Evolutionary conservation across 2,888 invertebrate species (phyloP).

Genomic region (Hololepta plana): DNA sequence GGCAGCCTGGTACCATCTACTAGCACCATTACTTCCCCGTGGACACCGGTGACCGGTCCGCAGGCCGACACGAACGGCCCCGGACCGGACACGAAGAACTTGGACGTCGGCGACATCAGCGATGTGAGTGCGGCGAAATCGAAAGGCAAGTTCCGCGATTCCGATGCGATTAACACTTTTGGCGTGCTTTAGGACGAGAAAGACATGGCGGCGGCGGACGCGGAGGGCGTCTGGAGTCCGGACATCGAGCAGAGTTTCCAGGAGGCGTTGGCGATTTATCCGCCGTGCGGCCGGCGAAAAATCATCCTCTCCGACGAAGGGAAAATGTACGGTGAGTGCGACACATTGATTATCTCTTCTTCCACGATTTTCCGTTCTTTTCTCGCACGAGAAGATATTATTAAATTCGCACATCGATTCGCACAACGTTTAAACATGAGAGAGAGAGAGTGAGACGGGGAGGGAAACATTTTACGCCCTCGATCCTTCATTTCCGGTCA

Average conservation of each 20-base stretch:
- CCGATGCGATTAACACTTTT: constrained; percentile 4
- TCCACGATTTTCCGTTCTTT: constrained; percentile 1
- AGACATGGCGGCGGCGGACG: constrained; percentile 89
- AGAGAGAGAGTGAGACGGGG: not conserved
- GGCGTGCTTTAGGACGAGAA: constrained; percentile 47
- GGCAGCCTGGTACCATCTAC: constrained; percentile 57
- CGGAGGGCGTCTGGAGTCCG: constrained; percentile 99
- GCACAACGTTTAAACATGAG: constrained; percentile 1
- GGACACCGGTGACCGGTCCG: constrained; percentile 81
- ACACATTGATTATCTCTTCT: no score
- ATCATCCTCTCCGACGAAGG: constrained; percentile 99
- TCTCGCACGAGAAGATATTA: no score
- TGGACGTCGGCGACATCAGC: constrained; percentile 85
- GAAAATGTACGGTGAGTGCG: constrained; percentile 99
- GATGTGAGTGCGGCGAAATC: constrained; percentile 40
- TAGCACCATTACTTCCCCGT: constrained; percentile 93
- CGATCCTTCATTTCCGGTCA: constrained; percentile 17
- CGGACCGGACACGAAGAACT: constrained; percentile 78
- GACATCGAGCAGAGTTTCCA: constrained; percentile 99
- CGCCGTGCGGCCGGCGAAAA: constrained; percentile 97
- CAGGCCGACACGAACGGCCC: constrained; percentile 82
- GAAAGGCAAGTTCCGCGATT: not conserved
- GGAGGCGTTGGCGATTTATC: constrained; percentile 98
- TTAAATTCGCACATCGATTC: no score
- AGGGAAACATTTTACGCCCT: no score